A percentile compares a stretch with the other conserved stretches of the same genome.
Evolutionary conservation across 2,797 vertebrate genomes (phyloP).

Genomic region (Esox masquinongy): DNA sequence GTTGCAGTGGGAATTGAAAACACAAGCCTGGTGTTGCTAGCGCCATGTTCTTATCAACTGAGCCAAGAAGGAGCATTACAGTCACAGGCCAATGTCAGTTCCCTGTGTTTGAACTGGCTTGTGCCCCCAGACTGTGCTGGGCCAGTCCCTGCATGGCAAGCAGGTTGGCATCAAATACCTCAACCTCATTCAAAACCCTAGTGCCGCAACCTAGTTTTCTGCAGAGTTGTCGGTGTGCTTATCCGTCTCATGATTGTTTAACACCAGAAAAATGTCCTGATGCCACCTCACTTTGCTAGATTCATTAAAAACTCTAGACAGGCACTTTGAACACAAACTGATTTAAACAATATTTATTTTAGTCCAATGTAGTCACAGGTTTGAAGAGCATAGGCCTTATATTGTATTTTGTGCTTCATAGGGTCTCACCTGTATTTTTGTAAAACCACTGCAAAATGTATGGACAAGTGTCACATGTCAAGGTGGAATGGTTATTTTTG

Average conservation of each 20-base stretch:
- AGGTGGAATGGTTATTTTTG: too few relatives aligned
- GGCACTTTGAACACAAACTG: background rate
- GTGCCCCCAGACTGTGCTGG: background rate
- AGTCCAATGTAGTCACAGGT: too few relatives aligned
- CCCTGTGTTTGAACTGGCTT: background rate
- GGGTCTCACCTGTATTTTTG: too few relatives aligned
- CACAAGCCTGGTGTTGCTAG: background rate
- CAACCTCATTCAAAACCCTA: background rate
- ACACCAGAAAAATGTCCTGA: background rate
- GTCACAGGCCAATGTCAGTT: background rate
- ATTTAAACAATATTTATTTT: background rate
- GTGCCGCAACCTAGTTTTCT: background rate
- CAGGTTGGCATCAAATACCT: background rate
- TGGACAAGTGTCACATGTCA: too few relatives aligned
- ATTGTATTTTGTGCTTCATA: too few relatives aligned
- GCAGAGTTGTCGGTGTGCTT: background rate
- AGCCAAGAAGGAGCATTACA: background rate
- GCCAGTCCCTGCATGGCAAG: background rate
- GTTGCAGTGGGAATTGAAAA: background rate
- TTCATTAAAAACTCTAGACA: background rate
- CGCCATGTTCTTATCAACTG: background rate
- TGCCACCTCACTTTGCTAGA: background rate
- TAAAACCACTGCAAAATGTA: too few relatives aligned
- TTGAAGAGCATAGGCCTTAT: too few relatives aligned
- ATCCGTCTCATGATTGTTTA: background rate